These are phyloP conservation scores for Coenonympha arcania DNA, from an alignment of 2,888 invertebrate genomes.

Conservation along the genomic window DNA sequence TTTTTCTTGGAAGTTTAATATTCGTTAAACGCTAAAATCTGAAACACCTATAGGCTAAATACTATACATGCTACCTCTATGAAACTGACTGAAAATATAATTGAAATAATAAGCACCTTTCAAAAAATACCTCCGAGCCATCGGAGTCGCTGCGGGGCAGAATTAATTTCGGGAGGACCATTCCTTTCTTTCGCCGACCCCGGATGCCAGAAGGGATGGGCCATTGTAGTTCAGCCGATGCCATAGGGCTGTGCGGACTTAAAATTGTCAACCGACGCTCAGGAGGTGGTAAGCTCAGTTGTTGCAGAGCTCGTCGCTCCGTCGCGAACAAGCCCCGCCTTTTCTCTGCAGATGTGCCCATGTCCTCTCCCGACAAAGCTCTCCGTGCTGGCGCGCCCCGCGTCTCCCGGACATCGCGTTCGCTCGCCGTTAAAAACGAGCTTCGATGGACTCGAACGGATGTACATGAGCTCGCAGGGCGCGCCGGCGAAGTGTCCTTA, in stretches of 20 bases:
- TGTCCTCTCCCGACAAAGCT: conserved; percentile 77
- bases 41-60: neutral
- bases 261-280: conserved; percentile 82
- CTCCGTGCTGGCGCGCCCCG: conserved; percentile 77
- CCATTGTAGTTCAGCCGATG: conserved; percentile 77
- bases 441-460: conserved; percentile 71
- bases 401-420: conserved; percentile 78
- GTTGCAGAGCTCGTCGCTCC: conserved; percentile 77
- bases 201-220: conserved; percentile 74
- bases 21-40: neutral
- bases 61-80: neutral
- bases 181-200: conserved; percentile 79
- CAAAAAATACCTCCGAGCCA: conserved; percentile 78
- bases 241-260: conserved; percentile 85
- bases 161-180: conserved; percentile 82
- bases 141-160: conserved; percentile 84
- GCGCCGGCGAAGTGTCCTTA: conserved; percentile 71
- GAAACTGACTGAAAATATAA: neutral
- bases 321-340: conserved; percentile 79
- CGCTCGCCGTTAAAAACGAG: conserved; percentile 78
- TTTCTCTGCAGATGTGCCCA: conserved; percentile 77
- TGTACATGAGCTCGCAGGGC: conserved; percentile 70
- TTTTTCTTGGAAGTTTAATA: conserved; percentile 5
- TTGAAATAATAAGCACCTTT: conserved; percentile 59
- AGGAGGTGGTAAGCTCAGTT: conserved; percentile 80